Base-by-base conservation (phyloP, 92 coral and sea anemone genomes). In the Isaurus tuberculatus region DNA sequence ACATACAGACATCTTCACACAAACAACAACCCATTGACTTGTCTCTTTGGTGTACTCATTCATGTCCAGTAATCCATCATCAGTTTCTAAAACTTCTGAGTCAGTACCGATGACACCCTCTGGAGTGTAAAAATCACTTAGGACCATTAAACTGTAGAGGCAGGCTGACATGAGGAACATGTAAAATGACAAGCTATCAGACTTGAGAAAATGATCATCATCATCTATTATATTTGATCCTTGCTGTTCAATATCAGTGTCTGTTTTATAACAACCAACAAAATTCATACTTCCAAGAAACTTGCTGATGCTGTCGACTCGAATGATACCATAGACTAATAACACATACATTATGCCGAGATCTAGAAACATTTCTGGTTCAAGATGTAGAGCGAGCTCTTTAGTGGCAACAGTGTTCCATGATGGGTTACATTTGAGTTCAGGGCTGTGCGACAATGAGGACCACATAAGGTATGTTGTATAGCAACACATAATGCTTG, bases 21-120 rank as follows among this genome's bases (percentile, higher is more conserved):
- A 91, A 44, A 90, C 87, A 5, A 89, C 93, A 37, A 74, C 94
- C 91, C 94, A 87, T 87, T 91, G 92, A 57, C 98, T 93, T 14
- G 86, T 78, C 29, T 88, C 89, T 65, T 85, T 91, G 1, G 89
- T 90, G 53, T 93, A 93, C 48, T 89, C 90, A 81, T 91, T 86
- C 86, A 91, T 89, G 75, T 91, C 98, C 3, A 90, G 29, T 8
- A 93, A 85, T 27, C 92, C 92, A 64, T 83, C 88, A 2, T 89
- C 91, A 6, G 90, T 85, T 75, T 88, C 94, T n/a, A 93, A n/a
- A 2, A 93, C 84, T 69, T 86, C 90, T 1, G 75, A 84, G 30
- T 86, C 92, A 19, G 93, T 93, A 16, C 94, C 98, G 0, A 93
- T 86, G 27, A 91, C 92, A 29, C 98, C 98, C 55, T 93, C 98